Conservation (phyloP, 2,113 vertebrate species). For the Chloropsis cyanopogon region DNA sequence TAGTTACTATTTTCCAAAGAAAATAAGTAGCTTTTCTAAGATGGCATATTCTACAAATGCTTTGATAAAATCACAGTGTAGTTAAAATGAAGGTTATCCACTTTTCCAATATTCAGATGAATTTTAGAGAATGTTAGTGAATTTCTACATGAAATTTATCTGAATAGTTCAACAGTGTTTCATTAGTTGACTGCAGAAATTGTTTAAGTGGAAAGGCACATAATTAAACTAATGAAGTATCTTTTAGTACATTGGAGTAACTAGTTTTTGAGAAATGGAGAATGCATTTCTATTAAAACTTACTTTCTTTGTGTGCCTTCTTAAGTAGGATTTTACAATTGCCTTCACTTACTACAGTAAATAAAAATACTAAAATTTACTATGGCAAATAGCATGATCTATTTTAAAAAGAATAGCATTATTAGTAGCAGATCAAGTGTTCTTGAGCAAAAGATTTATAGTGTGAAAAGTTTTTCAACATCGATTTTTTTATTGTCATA, state of each 20-base stretch:
- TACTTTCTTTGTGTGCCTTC: background rate
- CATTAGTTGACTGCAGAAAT: background rate
- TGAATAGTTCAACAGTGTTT: background rate
- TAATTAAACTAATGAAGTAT: background rate
- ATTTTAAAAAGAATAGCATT: background rate
- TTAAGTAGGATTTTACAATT: background rate
- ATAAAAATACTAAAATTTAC: background rate
- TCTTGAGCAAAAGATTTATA: background rate
- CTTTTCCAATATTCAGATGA: background rate
- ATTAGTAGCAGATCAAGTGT: background rate
- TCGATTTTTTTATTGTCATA: background rate
- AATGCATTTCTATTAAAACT: background rate
- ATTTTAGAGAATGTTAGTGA: background rate
- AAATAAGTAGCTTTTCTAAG: background rate
- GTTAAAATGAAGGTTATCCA: background rate
- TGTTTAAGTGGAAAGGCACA: background rate
- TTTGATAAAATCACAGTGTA: background rate
- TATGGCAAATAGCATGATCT: rapidly evolving
- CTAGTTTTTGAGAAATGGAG: background rate
- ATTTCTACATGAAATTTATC: background rate
- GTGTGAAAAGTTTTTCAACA: background rate
- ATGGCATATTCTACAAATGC: background rate
- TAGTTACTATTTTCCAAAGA: conserved; percentile 4
- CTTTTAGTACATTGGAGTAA: background rate
- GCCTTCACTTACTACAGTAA: background rate